phyloP scores from a whole-genome alignment of 2,797 vertebrate genomes.

The Danionella dracula region DNA sequence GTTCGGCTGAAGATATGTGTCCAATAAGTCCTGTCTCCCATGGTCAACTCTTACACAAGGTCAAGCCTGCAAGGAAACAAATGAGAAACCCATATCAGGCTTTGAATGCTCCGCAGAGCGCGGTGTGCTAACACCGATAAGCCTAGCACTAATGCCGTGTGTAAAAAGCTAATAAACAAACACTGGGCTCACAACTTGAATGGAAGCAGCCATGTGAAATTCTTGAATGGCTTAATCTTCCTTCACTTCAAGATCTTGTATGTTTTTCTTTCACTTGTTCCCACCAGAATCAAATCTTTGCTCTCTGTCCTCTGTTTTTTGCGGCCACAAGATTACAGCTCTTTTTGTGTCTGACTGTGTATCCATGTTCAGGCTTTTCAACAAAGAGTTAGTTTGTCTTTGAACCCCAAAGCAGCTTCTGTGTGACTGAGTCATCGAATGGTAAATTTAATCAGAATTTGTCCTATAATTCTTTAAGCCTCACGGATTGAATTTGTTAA shows the following conservation, averaged over 20 bases:
- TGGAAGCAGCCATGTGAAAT: constrained; percentile 68
- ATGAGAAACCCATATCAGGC: constrained; percentile 57
- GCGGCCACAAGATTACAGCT: constrained; percentile 11
- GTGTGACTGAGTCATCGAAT: not conserved
- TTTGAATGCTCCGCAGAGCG: constrained; percentile 56
- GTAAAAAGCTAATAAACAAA: constrained; percentile 81
- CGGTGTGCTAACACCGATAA: constrained; percentile 70
- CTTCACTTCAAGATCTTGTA: constrained; percentile 51
- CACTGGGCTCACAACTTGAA: constrained; percentile 77
- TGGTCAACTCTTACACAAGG: constrained; percentile 71
- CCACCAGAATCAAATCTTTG: constrained; percentile 26
- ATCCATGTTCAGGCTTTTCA: constrained; percentile 1
- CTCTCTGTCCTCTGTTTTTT: constrained; percentile 22
- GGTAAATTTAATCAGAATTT: not conserved
- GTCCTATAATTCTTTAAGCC: not conserved
- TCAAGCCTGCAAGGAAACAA: constrained; percentile 62
- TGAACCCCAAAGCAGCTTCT: constrained; percentile 6
- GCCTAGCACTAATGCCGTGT: constrained; percentile 66
- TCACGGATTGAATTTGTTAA: constrained; percentile 49
- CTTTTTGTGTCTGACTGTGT: not conserved
- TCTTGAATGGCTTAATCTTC: constrained; percentile 77
- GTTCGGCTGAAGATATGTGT: constrained; percentile 67
- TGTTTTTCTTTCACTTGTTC: constrained; percentile 34
- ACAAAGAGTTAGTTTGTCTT: constrained; percentile 8
- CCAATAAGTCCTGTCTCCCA: constrained; percentile 71